Conservation (phyloP, 2,888 invertebrate species). For the Drosophila imparisetae region DNA sequence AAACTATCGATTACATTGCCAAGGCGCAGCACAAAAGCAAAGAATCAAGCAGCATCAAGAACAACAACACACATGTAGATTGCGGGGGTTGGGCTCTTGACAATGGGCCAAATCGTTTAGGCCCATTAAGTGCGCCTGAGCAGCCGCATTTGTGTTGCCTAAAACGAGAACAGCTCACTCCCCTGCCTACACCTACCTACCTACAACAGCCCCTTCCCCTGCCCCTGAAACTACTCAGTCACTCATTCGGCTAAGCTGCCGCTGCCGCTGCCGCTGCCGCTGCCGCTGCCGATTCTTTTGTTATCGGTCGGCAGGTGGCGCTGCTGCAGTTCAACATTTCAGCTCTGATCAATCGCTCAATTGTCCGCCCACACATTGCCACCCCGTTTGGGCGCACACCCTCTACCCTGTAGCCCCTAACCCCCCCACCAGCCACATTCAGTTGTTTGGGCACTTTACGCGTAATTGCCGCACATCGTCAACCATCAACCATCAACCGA, state of each 20-base stretch:
- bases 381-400: constrained; percentile 10
- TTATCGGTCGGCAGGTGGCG: constrained; percentile 46
- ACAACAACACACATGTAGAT: constrained; percentile 4
- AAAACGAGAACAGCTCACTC: constrained; percentile 44
- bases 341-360: constrained; percentile 30
- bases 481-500: constrained; percentile 20
- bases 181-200: constrained; percentile 15
- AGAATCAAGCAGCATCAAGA: constrained; percentile 6
- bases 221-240: not conserved
- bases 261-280: constrained; percentile 10
- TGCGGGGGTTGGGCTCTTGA: constrained; percentile 41
- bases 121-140: constrained; percentile 55
- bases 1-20: constrained; percentile 75
- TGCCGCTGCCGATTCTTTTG: constrained; percentile 16
- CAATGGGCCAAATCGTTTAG: constrained; percentile 57
- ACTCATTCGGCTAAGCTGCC: constrained; percentile 6
- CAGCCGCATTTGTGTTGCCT: constrained; percentile 35
- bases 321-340: constrained; percentile 24
- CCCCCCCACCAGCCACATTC: constrained; percentile 3
- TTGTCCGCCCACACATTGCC: constrained; percentile 36
- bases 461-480: constrained; percentile 72
- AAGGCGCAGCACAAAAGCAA: constrained; percentile 24
- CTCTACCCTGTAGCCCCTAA: not conserved
- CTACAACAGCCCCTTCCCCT: not conserved
- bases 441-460: constrained; percentile 67